phyloP scores from a whole-genome alignment of 2,888 invertebrate genomes.

The Caenorhabditis sp. region DNA sequence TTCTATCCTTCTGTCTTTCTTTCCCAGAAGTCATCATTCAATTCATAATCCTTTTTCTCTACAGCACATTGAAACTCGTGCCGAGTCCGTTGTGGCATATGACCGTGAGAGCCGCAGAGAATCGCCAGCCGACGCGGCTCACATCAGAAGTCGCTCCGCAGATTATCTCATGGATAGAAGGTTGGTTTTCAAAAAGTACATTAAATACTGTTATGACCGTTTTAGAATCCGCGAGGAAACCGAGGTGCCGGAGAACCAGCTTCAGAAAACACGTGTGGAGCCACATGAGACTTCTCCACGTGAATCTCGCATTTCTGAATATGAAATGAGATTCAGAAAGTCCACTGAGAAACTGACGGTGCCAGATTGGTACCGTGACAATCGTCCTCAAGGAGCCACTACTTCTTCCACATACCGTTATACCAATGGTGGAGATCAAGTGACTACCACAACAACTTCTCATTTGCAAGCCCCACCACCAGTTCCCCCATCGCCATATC shows the following conservation, averaged over 20 bases:
- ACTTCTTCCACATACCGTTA: slow-evolving; percentile 50
- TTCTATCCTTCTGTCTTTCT: background rate
- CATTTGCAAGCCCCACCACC: slow-evolving; percentile 9
- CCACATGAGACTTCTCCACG: slow-evolving; percentile 48
- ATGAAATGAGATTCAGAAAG: slow-evolving; percentile 83
- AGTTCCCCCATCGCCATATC: slow-evolving; percentile 30
- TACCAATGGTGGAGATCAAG: slow-evolving; percentile 43
- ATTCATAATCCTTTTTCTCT: background rate
- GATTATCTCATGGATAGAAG: slow-evolving; percentile 82
- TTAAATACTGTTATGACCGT: background rate
- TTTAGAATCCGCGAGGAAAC: slow-evolving; percentile 80
- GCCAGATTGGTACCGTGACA: slow-evolving; percentile 82
- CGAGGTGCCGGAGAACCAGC: slow-evolving; percentile 82
- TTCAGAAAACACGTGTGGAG: slow-evolving; percentile 80
- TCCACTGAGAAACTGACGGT: slow-evolving; percentile 81
- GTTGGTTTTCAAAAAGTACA: slow-evolving; percentile 29
- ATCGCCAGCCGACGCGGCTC: slow-evolving; percentile 69
- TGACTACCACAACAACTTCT: slow-evolving; percentile 36
- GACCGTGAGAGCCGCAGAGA: slow-evolving; percentile 76
- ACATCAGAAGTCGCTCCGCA: slow-evolving; percentile 81
- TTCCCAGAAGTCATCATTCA: background rate
- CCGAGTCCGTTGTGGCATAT: slow-evolving; percentile 71
- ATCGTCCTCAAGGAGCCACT: slow-evolving; percentile 58
- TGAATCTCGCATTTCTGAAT: slow-evolving; percentile 75
- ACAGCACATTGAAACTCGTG: slow-evolving; percentile 65